Evolutionary conservation across 2,888 invertebrate species (phyloP).

Genomic region (Drosophila niveifrons): DNA sequence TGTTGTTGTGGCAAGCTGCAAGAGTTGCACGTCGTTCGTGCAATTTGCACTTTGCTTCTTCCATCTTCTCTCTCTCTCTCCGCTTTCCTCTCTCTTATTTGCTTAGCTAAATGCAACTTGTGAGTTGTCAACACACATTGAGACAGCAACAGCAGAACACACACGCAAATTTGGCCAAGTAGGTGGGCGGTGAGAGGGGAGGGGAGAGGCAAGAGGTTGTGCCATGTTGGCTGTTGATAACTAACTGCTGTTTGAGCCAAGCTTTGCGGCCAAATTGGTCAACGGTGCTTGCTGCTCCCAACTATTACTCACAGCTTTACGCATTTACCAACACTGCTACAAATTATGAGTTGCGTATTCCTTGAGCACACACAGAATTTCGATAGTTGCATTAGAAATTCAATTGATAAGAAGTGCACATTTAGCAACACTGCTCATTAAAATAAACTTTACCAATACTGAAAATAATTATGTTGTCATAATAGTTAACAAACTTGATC

Average conservation of each 20-base stretch:
- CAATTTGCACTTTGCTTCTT: slow-evolving; percentile 53
- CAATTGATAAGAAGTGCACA: too few relatives aligned
- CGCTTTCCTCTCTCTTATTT: slow-evolving; percentile 45
- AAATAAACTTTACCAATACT: too few relatives aligned
- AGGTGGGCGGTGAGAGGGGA: neutral
- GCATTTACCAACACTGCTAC: slow-evolving; percentile 40
- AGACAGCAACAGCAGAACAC: slow-evolving; percentile 24
- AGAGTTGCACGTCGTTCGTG: slow-evolving; percentile 20
- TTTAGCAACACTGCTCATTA: too few relatives aligned
- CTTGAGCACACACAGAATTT: too few relatives aligned
- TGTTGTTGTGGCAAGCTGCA: slow-evolving; percentile 10
- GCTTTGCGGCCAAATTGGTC: slow-evolving; percentile 12
- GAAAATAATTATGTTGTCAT: too few relatives aligned
- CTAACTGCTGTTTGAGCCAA: slow-evolving; percentile 11
- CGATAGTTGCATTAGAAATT: too few relatives aligned
- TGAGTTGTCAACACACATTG: slow-evolving; percentile 74
- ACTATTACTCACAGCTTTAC: slow-evolving; percentile 9
- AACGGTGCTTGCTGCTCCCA: slow-evolving; percentile 5
- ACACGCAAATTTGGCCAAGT: neutral
- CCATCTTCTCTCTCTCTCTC: neutral
- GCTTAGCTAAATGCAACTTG: slow-evolving; percentile 81
- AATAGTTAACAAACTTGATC: too few relatives aligned
- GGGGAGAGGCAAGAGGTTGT: neutral
- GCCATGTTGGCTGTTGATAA: neutral
- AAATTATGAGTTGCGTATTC: too few relatives aligned